Evolutionary conservation across 2,113 vertebrate genomes (phyloP), one percentile per base, ranked within the genome.

Genomic region (Zosterops lateralis): DNA sequence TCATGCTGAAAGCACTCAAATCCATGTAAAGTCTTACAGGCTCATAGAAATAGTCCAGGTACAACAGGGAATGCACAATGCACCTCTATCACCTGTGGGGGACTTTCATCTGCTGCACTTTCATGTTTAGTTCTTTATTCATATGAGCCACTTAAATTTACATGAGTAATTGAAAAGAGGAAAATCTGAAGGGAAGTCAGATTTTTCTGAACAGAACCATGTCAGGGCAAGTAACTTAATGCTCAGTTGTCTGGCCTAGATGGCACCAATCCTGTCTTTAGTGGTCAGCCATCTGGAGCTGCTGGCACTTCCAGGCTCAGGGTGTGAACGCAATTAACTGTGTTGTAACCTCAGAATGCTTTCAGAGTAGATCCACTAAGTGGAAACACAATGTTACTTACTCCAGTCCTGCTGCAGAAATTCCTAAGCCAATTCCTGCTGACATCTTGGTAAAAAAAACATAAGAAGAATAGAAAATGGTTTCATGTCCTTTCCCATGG

Each of bases 381-480:
- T 74, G 25, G 64, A 87, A 90, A 71, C n/a, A 68, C 25, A 50
- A 47, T n/a, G 18, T 53, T 87, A 98, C 99, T 99, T 96, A 99
- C 99, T 99, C 97, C 78, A 99, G 97, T 61, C 98, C 98, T 68
- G 99, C 98, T 24, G 98, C 98, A 94, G 99, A 99, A 96, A 99
- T 98, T 96, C 99, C 99, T 90, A 99, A 97, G 50, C 99, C 99
- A 31, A 98, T 98, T 22, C 98, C 99, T 3, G 98, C 96, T 4
- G 99, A 98, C 16, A 99, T 98, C 98, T 99, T 99, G 66, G 98
- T 98, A 96, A 99, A 99, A 96, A 99, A 99, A 82, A 99, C 98
- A 1, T 99, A 99, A 92, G 99, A 99, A 6, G 99, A 99, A 96
- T 99, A 99, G 97, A 99, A 99, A 97, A 99, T 99, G 80, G 99